Base-by-base conservation (phyloP, 2,797 vertebrate genomes). In the Salmo trutta region DNA sequence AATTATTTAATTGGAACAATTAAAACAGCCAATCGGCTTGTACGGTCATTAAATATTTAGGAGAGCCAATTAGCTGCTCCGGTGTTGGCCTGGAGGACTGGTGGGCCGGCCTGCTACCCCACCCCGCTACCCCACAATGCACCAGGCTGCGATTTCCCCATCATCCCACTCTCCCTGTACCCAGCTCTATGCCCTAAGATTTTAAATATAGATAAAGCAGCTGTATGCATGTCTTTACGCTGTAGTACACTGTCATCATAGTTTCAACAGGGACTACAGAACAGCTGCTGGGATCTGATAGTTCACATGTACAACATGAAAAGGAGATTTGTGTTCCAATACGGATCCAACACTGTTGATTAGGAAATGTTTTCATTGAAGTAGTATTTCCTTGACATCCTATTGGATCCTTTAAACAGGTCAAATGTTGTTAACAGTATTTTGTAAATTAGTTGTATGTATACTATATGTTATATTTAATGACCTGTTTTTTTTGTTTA, bases 1-100 rank as follows among this genome's bases (percentile, higher is more conserved):
- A 94, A 90, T 92, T 87, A 91, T 94, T 92, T 85, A 91, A 92
- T 91, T 90, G 87, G 80, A 85, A 82, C 88, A 93, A 93, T 92
- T 92, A 91, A 90, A 90, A 90, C 79, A 91, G 80, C 88, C 88
- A 92, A 91, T 92, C 88, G 90, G 90, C 89, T 92, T 88, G 90
- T 83, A 77, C 71, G 80, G 78, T 81, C 79, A 90, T 92, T 89
- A 92, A 92, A 88, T 91, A 93, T 93, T 92, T 87, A 92, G 75
- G 87, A 81, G 74, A 87, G 77, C 88, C 91, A 93, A 92, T 93
- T 94, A 92, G 84, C 84, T 90, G 75, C 85, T 80, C 83, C 59
- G 36, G 29, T 83, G 65, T 76, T 87, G 87, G 83, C 83, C 90
- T 81, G 71, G 70, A 83, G 8, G 84, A 91, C 88, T 81, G 68